Percentiles rank a stretch among this genome's conserved stretches.
These are phyloP conservation scores for Equus przewalskii DNA, from an alignment of 2,113 vertebrate genomes.

Conservation along the genomic window DNA sequence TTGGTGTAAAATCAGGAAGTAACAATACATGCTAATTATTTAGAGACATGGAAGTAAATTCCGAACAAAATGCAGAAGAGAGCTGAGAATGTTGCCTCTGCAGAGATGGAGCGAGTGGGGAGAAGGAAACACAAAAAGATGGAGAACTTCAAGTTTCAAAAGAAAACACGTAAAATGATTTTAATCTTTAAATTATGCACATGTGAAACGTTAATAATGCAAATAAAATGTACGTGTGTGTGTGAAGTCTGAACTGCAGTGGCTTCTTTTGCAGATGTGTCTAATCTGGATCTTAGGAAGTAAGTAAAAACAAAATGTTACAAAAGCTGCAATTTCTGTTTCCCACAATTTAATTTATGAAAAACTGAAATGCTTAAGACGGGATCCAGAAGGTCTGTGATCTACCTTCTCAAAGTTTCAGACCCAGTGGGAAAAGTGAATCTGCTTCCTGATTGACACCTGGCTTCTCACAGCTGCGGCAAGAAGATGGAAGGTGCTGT, in stretches of 20 bases:
- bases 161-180: not conserved
- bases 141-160: not conserved
- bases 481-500: not conserved
- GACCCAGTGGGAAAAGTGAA: not conserved
- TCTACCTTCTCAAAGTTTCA: not conserved
- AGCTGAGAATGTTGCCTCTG: not conserved
- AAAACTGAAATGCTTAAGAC: not conserved
- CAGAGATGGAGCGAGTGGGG: not conserved
- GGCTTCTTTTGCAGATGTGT: not conserved
- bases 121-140: not conserved
- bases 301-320: not conserved
- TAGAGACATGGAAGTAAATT: not conserved
- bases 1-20: not conserved
- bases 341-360: not conserved
- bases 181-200: not conserved
- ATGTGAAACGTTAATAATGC: not conserved
- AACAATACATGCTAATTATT: not conserved
- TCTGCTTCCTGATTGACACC: not conserved
- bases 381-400: not conserved
- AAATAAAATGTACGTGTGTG: not conserved
- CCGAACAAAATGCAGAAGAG: not conserved
- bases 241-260: not conserved
- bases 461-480: not conserved
- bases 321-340: not conserved
- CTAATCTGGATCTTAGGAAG: not conserved